Conservation (phyloP, 2,113 vertebrate genomes). For the Ursus arctos region DNA sequence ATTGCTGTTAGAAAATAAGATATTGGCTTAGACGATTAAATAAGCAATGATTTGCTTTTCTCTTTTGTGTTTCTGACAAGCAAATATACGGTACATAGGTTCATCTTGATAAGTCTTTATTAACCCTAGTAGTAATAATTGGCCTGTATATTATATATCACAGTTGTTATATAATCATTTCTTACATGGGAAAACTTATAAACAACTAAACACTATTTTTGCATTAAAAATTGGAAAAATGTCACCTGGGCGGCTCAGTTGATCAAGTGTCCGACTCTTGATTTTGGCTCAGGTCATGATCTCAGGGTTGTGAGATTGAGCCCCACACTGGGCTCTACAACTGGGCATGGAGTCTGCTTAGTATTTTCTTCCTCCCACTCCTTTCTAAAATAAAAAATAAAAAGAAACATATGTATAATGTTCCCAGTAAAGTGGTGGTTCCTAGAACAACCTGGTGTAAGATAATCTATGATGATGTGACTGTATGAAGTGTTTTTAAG, state of each 20-base stretch:
- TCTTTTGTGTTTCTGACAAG: background rate
- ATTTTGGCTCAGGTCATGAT: background rate
- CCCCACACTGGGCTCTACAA: background rate
- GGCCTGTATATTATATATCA: conserved; percentile 11
- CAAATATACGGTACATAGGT: background rate
- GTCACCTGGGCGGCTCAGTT: background rate
- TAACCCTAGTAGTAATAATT: conserved; percentile 5
- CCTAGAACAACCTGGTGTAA: background rate
- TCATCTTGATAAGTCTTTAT: conserved; percentile 30
- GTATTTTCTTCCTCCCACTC: background rate
- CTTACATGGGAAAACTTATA: conserved; percentile 27
- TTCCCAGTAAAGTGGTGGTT: background rate
- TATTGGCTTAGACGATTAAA: conserved; percentile 43
- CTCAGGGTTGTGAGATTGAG: background rate
- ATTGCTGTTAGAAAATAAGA: background rate
- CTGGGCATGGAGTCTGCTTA: background rate
- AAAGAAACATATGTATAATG: no score
- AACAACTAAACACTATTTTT: background rate
- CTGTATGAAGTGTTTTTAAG: background rate
- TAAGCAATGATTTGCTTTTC: conserved; percentile 26
- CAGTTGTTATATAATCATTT: conserved; percentile 8
- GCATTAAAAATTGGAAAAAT: background rate
- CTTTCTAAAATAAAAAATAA: no score
- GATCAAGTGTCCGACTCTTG: background rate
- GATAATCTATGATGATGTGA: background rate